Evolutionary conservation across 1,140 invertebrate species (phyloP).

Genomic region (Latrodectus geometricus): DNA sequence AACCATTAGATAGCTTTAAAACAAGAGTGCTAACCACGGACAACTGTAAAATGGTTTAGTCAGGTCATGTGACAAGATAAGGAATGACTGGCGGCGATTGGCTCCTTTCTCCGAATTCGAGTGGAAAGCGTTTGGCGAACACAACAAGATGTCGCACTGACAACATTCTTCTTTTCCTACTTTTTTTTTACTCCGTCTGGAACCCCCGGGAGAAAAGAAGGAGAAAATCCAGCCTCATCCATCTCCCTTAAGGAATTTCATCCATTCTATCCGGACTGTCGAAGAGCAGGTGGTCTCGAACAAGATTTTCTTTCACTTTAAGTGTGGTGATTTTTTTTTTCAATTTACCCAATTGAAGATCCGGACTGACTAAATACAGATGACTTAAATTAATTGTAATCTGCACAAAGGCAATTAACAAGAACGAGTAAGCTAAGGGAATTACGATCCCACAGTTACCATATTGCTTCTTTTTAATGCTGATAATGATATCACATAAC

Average conservation of each 20-base stretch:
- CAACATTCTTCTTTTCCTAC: slow-evolving; percentile 45
- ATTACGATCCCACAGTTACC: no score
- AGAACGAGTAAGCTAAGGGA: no score
- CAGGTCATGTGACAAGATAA: slow-evolving; percentile 20
- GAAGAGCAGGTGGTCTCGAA: slow-evolving; percentile 50
- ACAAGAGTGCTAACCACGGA: slow-evolving; percentile 14
- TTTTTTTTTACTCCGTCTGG: slow-evolving; percentile 22
- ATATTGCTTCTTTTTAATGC: no score
- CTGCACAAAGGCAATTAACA: no score
- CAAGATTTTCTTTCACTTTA: neutral
- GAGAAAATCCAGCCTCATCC: slow-evolving; percentile 52
- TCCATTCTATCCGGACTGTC: slow-evolving; percentile 20
- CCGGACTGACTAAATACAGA: no score
- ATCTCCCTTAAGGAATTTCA: slow-evolving; percentile 60
- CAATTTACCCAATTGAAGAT: no score
- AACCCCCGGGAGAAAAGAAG: slow-evolving; percentile 29
- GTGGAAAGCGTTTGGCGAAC: slow-evolving; percentile 56
- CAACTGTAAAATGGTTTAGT: slow-evolving; percentile 25
- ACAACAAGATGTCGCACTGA: slow-evolving; percentile 58
- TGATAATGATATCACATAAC: no score
- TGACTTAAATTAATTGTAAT: no score
- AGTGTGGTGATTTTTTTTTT: no score
- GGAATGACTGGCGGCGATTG: slow-evolving; percentile 15
- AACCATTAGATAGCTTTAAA: slow-evolving; percentile 36
- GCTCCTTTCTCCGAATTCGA: slow-evolving; percentile 35